These are phyloP conservation scores for Macroteleia sp. DNA, from an alignment of 2,888 invertebrate species.

Conservation along the genomic window DNA sequence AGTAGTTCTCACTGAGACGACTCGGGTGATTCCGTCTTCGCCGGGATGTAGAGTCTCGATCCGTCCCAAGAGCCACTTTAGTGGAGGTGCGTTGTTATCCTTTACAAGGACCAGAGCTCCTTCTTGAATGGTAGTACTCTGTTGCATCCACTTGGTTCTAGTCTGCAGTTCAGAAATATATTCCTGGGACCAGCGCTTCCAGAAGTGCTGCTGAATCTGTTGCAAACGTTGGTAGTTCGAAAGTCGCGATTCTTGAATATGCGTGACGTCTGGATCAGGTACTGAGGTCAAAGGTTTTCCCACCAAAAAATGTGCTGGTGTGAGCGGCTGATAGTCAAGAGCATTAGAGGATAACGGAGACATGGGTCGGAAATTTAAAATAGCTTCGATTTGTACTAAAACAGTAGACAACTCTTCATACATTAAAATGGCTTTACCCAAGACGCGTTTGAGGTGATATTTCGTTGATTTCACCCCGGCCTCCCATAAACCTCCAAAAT, in stretches of 20 bases:
- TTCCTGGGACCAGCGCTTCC: slow-evolving; percentile 50
- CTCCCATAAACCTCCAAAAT: neutral
- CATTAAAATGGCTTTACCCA: neutral
- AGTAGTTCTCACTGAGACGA: too few species aligned
- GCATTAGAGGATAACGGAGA: neutral
- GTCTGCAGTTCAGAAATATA: slow-evolving; percentile 61
- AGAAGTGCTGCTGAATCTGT: slow-evolving; percentile 27
- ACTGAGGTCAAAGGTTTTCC: neutral
- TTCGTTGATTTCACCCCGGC: neutral
- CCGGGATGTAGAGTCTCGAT: neutral
- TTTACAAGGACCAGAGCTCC: neutral
- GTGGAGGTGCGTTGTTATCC: neutral
- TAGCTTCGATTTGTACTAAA: neutral
- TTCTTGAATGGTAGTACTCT: neutral
- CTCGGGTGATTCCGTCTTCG: neutral
- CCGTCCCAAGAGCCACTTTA: neutral
- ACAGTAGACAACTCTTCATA: neutral
- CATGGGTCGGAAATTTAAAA: neutral
- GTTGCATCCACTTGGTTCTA: slow-evolving; percentile 51
- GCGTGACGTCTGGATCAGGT: neutral
- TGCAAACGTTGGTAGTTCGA: neutral
- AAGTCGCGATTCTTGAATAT: neutral
- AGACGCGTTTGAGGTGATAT: neutral
- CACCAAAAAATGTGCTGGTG: neutral
- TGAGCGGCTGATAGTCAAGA: neutral